Base-by-base conservation (phyloP, 2,888 invertebrate species). In the Melolontha melolontha region DNA sequence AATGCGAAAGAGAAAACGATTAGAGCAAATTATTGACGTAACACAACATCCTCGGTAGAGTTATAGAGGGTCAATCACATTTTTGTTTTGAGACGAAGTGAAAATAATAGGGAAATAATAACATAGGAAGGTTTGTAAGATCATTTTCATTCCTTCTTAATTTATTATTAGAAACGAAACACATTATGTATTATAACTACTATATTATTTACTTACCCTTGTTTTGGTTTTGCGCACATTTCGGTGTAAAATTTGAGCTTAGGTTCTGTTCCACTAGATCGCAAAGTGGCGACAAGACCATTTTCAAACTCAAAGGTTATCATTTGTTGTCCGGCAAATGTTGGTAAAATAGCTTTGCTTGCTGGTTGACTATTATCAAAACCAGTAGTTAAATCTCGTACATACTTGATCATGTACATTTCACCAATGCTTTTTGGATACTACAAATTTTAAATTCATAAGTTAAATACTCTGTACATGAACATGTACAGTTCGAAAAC, bases 191-290 rank as follows among this genome's bases (percentile, higher is more conserved):
- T 4, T 22, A 22, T 22, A 22, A 22, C 2, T 2, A 22, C 4
- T 22, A 22, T 22, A 4, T 22, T 22, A 2, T 2, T 22, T 69
- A 84, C 86, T 85, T 84, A 90, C 89, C 84, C 86, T 76, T 89
- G 86, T 14, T 85, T 85, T 11, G 91, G 90, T 50, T 86, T 81
- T 68, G 92, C 91, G 73, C 93, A 91, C 66, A 96, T 86, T 83
- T 98, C 99, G 0, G 95, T 93, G 84, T 99, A 99, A 84, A 97
- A 99, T 85, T 99, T 99, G 77, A 99, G 90, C 84, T 99, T 99
- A 47, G 99, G 99, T 82, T 99, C 99, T 0, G 99, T 99, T 51
- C 99, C 99, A 82, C 97, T 97, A 0, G 98, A 97, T 72, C 99
- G 88, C 39, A 99, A 84, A 0, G 97, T 98, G 1, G 94, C 89